Evolutionary conservation across 2,113 vertebrate species (phyloP), one percentile per base, ranked within the genome.

Genomic region (Zingel zingel): DNA sequence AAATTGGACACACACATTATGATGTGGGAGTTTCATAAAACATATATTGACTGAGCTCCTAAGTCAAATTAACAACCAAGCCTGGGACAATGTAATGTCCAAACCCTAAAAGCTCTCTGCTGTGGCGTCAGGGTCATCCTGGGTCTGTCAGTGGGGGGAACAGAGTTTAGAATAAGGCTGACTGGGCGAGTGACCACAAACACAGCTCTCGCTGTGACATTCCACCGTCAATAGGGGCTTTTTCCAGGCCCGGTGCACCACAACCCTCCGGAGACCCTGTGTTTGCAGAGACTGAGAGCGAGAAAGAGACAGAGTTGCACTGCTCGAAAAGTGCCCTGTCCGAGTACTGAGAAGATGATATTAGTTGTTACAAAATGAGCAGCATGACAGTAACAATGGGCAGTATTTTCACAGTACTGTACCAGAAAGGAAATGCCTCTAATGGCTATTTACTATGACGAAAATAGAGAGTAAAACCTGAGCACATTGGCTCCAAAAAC

Each of bases 181-280:
- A 77, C 62, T 85, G 67, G 83, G 48, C 10, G 4, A 85, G 62
- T 64, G 85, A 88, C 91, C 88, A 61, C 85, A 90, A 86, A 85
- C 81, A 78, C 85, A 68, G 80, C 30, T 69, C 74, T 88, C 23
- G 50, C 81, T 74, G 85, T 89, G 78, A 92, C 91, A 91, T 76
- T 87, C 84, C 84, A 83, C 76, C 33, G 69, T 93, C 93, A 90
- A 83, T 81, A 82, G 93, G 91, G 89, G 81, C 86, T 92, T 92
- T 93, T 90, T 87, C 87, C 87, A 79, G 73, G 36, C 76, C 72
- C 47, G 43, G 81, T 74, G 72, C 30, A 84, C 89, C 89, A 81
- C 91, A 92, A 61, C 16, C 87, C 84, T 83, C 87, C 12, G 0
- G 81, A 86, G 86, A 83, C 61, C 79, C 54, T 50, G 27, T 56